These are phyloP conservation scores for Sinodicranocentrus sp. DNA, from an alignment of 2,888 invertebrate genomes.

Conservation along the genomic window DNA sequence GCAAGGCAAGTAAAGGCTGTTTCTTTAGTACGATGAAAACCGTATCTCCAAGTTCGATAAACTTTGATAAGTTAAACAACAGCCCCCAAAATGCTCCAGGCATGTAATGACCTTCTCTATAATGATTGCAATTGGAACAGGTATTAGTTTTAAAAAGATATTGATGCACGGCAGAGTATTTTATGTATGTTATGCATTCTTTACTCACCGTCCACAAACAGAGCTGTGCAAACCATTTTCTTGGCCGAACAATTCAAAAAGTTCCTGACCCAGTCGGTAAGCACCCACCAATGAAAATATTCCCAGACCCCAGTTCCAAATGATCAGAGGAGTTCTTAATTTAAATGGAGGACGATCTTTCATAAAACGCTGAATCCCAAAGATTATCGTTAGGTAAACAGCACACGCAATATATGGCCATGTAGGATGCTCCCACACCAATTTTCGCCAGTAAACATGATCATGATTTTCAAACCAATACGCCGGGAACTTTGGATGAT, in stretches of 20 bases:
- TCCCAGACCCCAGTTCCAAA: slow-evolving; percentile 96
- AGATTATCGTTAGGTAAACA: slow-evolving; percentile 45
- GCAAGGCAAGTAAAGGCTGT: slow-evolving; percentile 94
- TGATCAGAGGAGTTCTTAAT: slow-evolving; percentile 89
- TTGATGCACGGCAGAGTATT: neutral
- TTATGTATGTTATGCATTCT: too few relatives aligned
- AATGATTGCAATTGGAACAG: neutral
- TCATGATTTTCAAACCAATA: slow-evolving; percentile 61
- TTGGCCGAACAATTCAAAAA: slow-evolving; percentile 15
- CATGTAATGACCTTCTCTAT: slow-evolving; percentile 36
- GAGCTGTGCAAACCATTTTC: slow-evolving; percentile 43
- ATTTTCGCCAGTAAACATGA: slow-evolving; percentile 51
- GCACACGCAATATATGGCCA: slow-evolving; percentile 46
- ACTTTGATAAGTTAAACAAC: slow-evolving; percentile 94
- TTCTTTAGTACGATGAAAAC: slow-evolving; percentile 95
- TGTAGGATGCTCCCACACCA: slow-evolving; percentile 47
- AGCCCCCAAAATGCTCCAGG: slow-evolving; percentile 59
- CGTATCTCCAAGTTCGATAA: slow-evolving; percentile 97
- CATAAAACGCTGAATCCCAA: slow-evolving; percentile 88
- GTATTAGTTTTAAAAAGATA: neutral
- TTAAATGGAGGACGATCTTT: slow-evolving; percentile 93
- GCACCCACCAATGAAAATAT: slow-evolving; percentile 75
- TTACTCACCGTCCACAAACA: slow-evolving; percentile 53
- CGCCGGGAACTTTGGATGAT: slow-evolving; percentile 32
- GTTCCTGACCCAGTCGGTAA: slow-evolving; percentile 35